Evolutionary conservation across 35 echinoderm and acorn worm genomes (phyloP).

Genomic region (Apostichopus parvimensis): DNA sequence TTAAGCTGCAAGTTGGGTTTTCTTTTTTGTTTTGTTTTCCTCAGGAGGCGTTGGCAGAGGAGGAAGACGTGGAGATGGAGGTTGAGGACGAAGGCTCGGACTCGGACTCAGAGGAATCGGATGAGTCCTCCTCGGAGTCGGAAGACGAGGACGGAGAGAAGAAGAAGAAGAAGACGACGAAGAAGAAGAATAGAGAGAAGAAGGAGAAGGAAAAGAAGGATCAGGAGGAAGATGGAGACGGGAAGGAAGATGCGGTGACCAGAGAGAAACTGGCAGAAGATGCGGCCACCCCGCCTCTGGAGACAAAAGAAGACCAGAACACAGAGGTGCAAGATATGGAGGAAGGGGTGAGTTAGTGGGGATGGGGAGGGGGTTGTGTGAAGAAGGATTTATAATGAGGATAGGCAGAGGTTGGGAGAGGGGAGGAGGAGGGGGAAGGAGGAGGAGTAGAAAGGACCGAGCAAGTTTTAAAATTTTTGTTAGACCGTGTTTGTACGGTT

Average conservation of each 20-base stretch:
- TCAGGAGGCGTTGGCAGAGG: conserved; percentile 67
- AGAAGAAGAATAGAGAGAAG: conserved; percentile 40
- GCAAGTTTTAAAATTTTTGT: too few species aligned
- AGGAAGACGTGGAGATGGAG: conserved; percentile 92
- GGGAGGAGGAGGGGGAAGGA: too few species aligned
- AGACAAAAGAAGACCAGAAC: conserved; percentile 66
- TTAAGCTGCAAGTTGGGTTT: too few species aligned
- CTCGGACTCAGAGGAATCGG: conserved; percentile 43
- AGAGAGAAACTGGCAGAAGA: conserved; percentile 59
- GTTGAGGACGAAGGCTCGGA: conserved; percentile 65
- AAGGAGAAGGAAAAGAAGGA: conserved; percentile 56
- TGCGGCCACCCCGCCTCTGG: conserved; percentile 43
- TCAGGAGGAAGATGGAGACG: conserved; percentile 57
- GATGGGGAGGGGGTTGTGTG: too few species aligned
- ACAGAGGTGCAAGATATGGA: conserved; percentile 97
- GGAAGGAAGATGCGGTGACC: conserved; percentile 7
- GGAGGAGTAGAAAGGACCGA: too few species aligned
- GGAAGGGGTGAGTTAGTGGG: conserved; percentile 74
- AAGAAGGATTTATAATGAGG: too few species aligned
- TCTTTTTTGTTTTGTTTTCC: neutral
- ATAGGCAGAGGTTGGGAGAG: too few species aligned
- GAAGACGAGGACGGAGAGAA: conserved; percentile 58
- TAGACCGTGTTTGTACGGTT: too few species aligned
- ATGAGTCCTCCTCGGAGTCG: conserved; percentile 2
- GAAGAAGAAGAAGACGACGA: conserved; percentile 41